Percentiles rank a stretch among this genome's conserved stretches.
Evolutionary conservation across 2,797 vertebrate species (phyloP).

Genomic region (Sebastes steindachneri): DNA sequence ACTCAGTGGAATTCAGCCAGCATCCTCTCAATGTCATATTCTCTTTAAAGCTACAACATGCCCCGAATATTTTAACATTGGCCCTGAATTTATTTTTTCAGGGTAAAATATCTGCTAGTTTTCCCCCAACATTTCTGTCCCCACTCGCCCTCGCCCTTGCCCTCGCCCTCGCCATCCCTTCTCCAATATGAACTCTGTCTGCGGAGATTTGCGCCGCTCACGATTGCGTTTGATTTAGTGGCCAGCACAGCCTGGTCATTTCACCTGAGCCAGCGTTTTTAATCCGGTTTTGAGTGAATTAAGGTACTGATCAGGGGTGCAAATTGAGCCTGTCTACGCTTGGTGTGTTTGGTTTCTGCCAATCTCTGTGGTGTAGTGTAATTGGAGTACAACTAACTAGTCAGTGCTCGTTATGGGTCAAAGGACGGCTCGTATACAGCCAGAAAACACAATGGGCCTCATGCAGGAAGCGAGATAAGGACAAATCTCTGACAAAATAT

Average conservation of each 20-base stretch:
- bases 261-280: conserved; percentile 32
- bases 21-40: conserved; percentile 44
- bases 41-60: conserved; percentile 24
- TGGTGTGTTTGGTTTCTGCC: not conserved
- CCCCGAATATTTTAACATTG: conserved; percentile 25
- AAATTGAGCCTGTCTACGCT: conserved; percentile 3
- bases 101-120: not conserved
- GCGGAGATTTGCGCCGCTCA: not conserved
- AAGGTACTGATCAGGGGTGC: not conserved
- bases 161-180: not conserved
- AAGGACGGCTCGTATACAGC: not conserved
- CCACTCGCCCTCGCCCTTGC: not conserved
- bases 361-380: conserved; percentile 14
- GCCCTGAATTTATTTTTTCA: conserved; percentile 8
- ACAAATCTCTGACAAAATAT: rapidly evolving
- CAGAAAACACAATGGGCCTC: not conserved
- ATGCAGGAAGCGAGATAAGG: too few species aligned
- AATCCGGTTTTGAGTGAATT: conserved; percentile 49
- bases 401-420: conserved; percentile 17
- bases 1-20: conserved; percentile 30
- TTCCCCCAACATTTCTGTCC: not conserved
- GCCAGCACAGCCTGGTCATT: conserved; percentile 20
- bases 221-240: conserved; percentile 8
- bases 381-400: conserved; percentile 17
- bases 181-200: not conserved